A percentile compares a stretch with the other conserved stretches of the same genome.
Conservation (phyloP, 1,140 invertebrate genomes). For the Aphaenogaster ashmeadi region DNA sequence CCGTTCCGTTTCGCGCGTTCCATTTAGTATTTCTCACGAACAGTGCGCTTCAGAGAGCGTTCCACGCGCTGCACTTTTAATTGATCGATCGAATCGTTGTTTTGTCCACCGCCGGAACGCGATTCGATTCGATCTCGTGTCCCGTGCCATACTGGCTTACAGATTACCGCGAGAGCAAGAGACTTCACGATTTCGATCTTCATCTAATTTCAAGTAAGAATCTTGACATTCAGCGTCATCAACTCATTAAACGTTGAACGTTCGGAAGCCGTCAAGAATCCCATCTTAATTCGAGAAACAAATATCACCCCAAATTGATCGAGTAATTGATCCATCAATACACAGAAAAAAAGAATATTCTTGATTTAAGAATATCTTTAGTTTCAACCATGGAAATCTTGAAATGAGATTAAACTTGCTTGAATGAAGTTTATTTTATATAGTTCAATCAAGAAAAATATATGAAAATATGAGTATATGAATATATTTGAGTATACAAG, state of each 20-base stretch:
- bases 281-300: not conserved
- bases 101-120: conserved; percentile 66
- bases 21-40: conserved; percentile 73
- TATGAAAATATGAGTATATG: too few relatives aligned
- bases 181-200: not conserved
- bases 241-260: not conserved
- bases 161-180: not conserved
- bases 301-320: not conserved
- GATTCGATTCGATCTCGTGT: conserved; percentile 62
- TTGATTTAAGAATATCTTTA: too few relatives aligned
- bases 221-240: not conserved
- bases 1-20: conserved; percentile 55
- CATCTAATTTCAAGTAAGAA: not conserved
- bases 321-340: not conserved
- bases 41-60: conserved; percentile 59
- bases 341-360: too few relatives aligned
- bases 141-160: not conserved
- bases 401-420: too few relatives aligned
- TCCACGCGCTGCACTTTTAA: conserved; percentile 74
- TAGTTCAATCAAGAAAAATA: too few relatives aligned
- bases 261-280: not conserved
- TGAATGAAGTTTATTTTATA: too few relatives aligned
- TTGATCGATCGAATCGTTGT: conserved; percentile 75
- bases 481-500: too few relatives aligned
- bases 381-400: too few relatives aligned